Evolutionary conservation across 2,797 vertebrate species (phyloP).

Genomic region (Cuculus canorus): DNA sequence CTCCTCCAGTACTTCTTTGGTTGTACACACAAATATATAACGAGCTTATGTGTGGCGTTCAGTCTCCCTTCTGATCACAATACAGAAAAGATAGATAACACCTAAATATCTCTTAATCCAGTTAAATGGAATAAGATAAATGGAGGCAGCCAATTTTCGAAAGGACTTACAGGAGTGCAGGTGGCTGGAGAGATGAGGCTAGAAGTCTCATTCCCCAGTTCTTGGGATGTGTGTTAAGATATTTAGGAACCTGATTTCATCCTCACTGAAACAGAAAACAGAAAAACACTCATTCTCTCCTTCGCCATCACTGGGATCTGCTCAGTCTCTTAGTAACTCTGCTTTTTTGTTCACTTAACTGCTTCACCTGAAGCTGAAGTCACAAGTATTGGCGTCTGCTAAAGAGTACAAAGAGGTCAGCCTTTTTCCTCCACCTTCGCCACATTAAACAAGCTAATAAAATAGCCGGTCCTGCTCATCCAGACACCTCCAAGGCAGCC

Average conservation of each 20-base stretch:
- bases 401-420: neutral
- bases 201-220: neutral
- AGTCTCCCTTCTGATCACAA: neutral
- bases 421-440: neutral
- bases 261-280: neutral
- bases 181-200: rapidly evolving
- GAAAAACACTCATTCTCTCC: neutral
- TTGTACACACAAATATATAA: neutral
- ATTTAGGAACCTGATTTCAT: neutral
- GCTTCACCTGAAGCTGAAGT: neutral
- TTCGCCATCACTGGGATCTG: neutral
- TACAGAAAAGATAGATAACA: neutral
- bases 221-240: neutral
- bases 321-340: neutral
- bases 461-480: neutral
- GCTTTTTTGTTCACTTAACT: neutral
- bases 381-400: rapidly evolving
- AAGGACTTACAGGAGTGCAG: neutral
- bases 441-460: neutral
- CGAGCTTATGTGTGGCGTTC: rapidly evolving
- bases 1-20: neutral
- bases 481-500: neutral
- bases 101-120: neutral
- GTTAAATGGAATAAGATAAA: neutral
- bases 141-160: neutral